Percentiles rank a stretch among this genome's conserved stretches.
Conservation (phyloP, 2,888 invertebrate genomes). For the Clivina fossor region DNA sequence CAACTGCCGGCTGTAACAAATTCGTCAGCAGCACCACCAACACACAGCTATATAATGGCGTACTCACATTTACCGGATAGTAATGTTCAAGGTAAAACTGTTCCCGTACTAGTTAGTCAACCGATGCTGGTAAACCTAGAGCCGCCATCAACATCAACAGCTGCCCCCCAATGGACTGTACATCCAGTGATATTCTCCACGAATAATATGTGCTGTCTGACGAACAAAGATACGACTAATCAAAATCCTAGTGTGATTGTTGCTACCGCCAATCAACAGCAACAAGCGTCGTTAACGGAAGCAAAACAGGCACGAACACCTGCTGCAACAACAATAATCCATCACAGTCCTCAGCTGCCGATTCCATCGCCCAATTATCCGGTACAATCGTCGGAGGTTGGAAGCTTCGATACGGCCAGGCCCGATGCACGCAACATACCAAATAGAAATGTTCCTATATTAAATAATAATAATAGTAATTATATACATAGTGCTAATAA, state of each 20-base stretch:
- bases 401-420: conserved; percentile 4
- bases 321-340: conserved; percentile 38
- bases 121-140: conserved; percentile 21
- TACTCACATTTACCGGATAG: conserved; percentile 20
- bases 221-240: background rate
- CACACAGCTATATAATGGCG: conserved; percentile 26
- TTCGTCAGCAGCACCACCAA: conserved; percentile 1
- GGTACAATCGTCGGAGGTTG: conserved; percentile 39
- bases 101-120: background rate
- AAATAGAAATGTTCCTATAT: conserved; percentile 48
- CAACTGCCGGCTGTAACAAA: conserved; percentile 8
- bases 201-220: conserved; percentile 24
- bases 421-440: conserved; percentile 41
- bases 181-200: conserved; percentile 28
- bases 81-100: background rate
- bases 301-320: conserved; percentile 50
- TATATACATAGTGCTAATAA: conserved; percentile 35
- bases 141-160: background rate
- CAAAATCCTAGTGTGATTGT: too few relatives aligned
- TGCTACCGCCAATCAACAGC: background rate
- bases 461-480: conserved; percentile 47
- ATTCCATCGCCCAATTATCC: conserved; percentile 51
- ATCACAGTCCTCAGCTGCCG: conserved; percentile 50
- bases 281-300: conserved; percentile 40
- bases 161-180: conserved; percentile 7